Percentiles rank a stretch among this genome's conserved stretches.
Conservation (phyloP, 2,888 invertebrate genomes). For the Melikaiella ostensackeni region DNA sequence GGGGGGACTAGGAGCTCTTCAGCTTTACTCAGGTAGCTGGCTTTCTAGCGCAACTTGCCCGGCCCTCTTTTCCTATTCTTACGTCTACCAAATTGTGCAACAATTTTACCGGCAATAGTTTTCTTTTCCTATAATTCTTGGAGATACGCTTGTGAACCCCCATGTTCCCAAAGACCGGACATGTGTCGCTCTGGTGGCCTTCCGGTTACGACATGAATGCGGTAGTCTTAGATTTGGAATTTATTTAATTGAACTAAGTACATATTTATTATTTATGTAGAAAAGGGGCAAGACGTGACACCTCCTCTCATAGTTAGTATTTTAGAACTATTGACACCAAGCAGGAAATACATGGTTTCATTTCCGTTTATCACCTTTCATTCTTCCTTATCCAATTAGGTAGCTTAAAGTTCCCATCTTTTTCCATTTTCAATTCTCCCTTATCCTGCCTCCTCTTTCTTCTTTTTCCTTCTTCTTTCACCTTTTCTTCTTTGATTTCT, state of each 20-base stretch:
- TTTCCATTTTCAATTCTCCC: no score
- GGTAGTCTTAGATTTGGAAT: background rate
- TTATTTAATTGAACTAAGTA: background rate
- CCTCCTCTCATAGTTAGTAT: no score
- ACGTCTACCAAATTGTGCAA: conserved; percentile 2
- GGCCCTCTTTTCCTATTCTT: background rate
- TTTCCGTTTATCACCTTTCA: no score
- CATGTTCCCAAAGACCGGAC: background rate
- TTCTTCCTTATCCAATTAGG: no score
- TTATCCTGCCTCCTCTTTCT: no score
- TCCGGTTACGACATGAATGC: background rate
- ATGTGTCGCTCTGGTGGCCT: background rate
- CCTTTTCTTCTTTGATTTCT: no score
- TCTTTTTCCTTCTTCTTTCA: no score
- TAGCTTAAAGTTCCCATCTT: no score
- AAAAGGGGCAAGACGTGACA: no score
- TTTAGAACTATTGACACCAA: no score
- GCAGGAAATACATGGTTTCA: no score
- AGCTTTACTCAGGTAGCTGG: background rate
- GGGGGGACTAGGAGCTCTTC: background rate
- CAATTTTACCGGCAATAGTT: background rate
- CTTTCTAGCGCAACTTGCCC: background rate
- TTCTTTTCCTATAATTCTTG: background rate
- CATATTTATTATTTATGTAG: background rate
- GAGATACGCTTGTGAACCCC: background rate